These are phyloP conservation scores for Prunella himalayana DNA, from an alignment of 2,113 vertebrate genomes.

Conservation along the genomic window DNA sequence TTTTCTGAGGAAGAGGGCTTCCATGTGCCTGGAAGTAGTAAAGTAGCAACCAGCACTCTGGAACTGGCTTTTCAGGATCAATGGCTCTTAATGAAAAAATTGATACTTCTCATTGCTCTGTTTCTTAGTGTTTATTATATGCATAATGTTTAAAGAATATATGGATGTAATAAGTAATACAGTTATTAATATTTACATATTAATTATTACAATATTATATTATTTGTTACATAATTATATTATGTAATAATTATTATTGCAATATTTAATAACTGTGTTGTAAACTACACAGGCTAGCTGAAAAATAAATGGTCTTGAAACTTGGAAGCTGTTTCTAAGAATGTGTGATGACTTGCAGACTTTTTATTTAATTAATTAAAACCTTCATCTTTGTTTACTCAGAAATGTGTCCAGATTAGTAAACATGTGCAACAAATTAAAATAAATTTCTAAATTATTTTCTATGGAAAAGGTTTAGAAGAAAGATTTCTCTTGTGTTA, in stretches of 20 bases:
- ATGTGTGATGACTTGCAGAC: not conserved
- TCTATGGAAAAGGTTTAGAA: not conserved
- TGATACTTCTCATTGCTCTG: not conserved
- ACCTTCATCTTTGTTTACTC: slow-evolving; percentile 15
- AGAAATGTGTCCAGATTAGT: not conserved
- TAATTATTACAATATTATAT: not conserved
- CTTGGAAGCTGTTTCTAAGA: not conserved
- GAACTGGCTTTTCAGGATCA: not conserved
- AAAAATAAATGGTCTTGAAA: not conserved
- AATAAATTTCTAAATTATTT: not conserved
- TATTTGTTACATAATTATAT: too few species aligned
- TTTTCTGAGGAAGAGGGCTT: not conserved
- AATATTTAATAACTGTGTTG: not conserved
- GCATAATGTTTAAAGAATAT: not conserved
- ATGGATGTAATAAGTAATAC: not conserved
- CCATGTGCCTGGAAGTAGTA: not conserved
- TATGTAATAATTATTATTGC: not conserved
- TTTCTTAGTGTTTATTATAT: not conserved
- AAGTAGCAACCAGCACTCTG: not conserved
- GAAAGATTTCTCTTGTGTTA: not conserved
- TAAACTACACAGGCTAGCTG: not conserved
- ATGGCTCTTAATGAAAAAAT: not conserved
- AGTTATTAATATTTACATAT: not conserved
- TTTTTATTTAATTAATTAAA: not conserved
- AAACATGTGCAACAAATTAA: not conserved